Percentiles rank a stretch among this genome's conserved stretches.
Conservation (phyloP, 2,888 invertebrate species). For the Calameuta filiformis region DNA sequence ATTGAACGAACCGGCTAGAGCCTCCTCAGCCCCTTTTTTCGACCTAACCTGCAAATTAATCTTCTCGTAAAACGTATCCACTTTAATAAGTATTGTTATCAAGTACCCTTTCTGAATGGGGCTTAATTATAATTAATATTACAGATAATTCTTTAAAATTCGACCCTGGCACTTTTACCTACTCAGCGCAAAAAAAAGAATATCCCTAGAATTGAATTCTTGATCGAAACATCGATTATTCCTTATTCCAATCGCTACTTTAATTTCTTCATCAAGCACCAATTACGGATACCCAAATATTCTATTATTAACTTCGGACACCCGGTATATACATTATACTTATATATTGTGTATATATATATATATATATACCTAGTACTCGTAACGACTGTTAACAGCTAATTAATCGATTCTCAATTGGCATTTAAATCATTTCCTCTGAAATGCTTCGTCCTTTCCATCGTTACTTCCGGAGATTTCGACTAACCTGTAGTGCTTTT, state of each 20-base stretch:
- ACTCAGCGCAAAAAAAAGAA: neutral
- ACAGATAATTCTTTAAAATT: neutral
- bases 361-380: neutral
- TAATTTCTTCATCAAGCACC: neutral
- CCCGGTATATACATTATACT: neutral
- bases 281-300: neutral
- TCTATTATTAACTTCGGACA: neutral
- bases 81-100: neutral
- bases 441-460: neutral
- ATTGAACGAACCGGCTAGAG: neutral
- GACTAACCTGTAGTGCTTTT: neutral
- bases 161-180: neutral
- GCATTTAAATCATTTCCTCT: neutral
- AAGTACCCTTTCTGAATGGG: neutral
- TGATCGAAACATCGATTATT: neutral
- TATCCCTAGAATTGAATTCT: neutral
- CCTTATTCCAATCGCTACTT: neutral
- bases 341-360: too few species aligned
- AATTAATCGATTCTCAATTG: neutral
- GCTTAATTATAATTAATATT: neutral
- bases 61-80: neutral
- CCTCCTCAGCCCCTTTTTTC: neutral
- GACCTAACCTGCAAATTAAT: neutral
- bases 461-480: neutral
- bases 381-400: neutral